Base-by-base conservation (phyloP, 1,140 invertebrate genomes). In the Formica exsecta region DNA sequence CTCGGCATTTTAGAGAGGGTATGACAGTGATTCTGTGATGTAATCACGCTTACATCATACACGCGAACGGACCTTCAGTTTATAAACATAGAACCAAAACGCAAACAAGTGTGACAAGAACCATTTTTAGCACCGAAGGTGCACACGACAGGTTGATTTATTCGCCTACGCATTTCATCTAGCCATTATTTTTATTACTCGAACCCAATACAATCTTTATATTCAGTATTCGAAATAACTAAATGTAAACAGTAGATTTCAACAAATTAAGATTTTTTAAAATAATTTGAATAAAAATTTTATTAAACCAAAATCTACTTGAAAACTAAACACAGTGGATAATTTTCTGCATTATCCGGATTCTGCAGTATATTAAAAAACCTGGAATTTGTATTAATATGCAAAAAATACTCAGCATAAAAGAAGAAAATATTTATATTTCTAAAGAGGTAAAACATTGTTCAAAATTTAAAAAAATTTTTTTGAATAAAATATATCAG, bases 11-110 rank as follows among this genome's bases (percentile, higher is more conserved):
- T 57, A 36, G 36, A 51, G 32, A 3, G 13, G 25, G 19, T 25
- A 13, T 19, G 44, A 59, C 44, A 38, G 48, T 41, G 22, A 29
- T 36, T 4, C 32, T 7, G 16, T 80, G 76, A 80, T 80, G 44
- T 54, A 80, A 80, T 32, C 64, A 6, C 48, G 32, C 22, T 80
- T 80, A 41, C 36, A 57, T 80, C 77, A 80, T 32, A 51, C 8
- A 44, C 9, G 48, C 48, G 25, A 13, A 41, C 16, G 32, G 77
- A 54, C 51, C 64, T 70, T 80, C 64, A 59, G 16, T 80, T 68
- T 44, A 70, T 70, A 44, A 80, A 70, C 22, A 38, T 57, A 41
- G 22, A 29, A 36, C 9, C 44, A 57, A 80, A 70, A n/a, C 64
- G 77, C 16, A 70, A 80, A 70, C 59, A 70, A 29, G 66, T 32